These are phyloP conservation scores for Montipora efflorescens DNA, from an alignment of 64 coral and sea anemone species.

Conservation along the genomic window DNA sequence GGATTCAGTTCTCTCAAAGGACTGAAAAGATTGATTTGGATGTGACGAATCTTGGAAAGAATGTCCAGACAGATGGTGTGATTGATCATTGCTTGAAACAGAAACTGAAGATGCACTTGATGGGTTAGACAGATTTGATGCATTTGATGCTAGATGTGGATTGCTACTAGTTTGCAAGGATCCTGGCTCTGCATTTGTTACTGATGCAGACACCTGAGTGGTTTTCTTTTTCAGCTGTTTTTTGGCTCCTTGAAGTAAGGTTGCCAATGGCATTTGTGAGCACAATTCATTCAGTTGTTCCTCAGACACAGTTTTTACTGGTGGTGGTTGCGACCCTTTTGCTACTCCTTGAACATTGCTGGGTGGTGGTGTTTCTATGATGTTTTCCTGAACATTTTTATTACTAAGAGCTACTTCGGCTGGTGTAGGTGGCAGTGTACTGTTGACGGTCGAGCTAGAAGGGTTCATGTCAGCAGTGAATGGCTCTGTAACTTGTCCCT, in stretches of 20 bases:
- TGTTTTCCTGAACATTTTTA: neutral
- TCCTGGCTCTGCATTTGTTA: neutral
- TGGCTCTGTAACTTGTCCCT: neutral
- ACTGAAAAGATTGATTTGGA: constrained; percentile 12
- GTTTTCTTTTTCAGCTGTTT: constrained; percentile 12
- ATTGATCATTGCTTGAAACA: neutral
- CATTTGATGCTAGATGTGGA: neutral
- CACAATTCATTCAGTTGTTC: neutral
- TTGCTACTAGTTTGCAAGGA: neutral
- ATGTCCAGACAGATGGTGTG: neutral
- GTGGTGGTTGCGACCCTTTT: neutral
- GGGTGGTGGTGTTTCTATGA: neutral
- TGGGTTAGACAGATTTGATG: neutral
- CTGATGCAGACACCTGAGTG: neutral
- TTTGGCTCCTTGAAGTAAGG: constrained; percentile 19
- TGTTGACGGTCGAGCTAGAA: neutral
- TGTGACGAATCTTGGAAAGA: neutral
- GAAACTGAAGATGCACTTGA: neutral
- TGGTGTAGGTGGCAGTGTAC: neutral
- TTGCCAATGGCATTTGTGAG: neutral
- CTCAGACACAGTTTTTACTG: neutral
- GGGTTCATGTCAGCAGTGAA: neutral
- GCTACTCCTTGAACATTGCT: neutral
- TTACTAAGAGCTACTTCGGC: neutral
- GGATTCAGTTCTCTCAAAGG: neutral